Evolutionary conservation across 2,888 invertebrate species (phyloP).

Genomic region (Scaptomyza cyrtandrae): DNA sequence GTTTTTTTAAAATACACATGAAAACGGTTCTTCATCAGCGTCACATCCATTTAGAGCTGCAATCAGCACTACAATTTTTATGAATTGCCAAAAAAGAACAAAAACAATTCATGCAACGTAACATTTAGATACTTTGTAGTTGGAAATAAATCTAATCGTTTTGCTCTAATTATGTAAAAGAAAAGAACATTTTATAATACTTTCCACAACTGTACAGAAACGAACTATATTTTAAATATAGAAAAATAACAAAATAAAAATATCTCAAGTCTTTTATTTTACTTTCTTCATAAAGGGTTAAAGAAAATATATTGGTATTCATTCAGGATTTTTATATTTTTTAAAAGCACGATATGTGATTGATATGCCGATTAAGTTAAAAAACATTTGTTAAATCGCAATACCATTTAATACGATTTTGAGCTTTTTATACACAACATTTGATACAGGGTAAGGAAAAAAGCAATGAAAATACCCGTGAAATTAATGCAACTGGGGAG

Average conservation of each 20-base stretch:
- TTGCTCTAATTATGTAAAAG: no score
- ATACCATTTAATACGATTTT: not conserved
- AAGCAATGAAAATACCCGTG: not conserved
- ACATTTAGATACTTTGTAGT: no score
- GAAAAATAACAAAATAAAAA: not conserved
- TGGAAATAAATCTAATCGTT: no score
- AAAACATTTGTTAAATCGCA: not conserved
- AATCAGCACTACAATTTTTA: constrained; percentile 7
- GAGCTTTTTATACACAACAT: not conserved
- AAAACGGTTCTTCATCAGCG: not conserved
- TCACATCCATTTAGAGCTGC: not conserved
- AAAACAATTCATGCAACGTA: no score
- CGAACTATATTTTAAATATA: no score
- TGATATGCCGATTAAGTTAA: not conserved
- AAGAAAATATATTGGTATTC: not conserved
- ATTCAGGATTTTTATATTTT: not conserved
- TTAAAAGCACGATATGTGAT: not conserved
- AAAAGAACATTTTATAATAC: no score
- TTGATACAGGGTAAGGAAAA: not conserved
- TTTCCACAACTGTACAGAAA: no score
- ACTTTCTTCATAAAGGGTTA: not conserved
- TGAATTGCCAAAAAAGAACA: not conserved
- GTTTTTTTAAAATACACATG: not conserved
- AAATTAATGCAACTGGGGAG: not conserved
- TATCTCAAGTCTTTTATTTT: no score